Evolutionary conservation across 2,888 invertebrate species (phyloP), one percentile per base, ranked within the genome.

Genomic region (Halocaridina rubra): DNA sequence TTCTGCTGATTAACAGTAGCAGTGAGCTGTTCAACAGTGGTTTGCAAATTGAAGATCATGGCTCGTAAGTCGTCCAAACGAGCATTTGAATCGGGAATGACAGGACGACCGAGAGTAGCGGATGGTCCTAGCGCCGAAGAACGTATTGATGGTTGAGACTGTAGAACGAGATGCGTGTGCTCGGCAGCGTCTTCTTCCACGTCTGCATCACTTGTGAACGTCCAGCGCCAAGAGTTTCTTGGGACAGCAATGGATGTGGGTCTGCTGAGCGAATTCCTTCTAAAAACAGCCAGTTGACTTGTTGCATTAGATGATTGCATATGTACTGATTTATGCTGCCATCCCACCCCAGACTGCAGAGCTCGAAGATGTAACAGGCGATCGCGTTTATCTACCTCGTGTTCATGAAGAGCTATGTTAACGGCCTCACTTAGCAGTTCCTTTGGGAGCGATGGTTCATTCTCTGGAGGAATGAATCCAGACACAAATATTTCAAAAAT

Each of bases 401-500:
- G 78, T 78, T 87, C 84, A 29, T 67, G 46, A 8, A 84, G 79
- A 29, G 87, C 87, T 16, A 87, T 75, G 32, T 81, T 75, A 32
- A 81, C 30, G 5, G 81, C 77, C 13, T 74, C 71, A 8, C 59
- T 64, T 24, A 87, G 64, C 8, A 87, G 78, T 27, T 74, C 24
- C 5, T 57, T 53, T n/a, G 87, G 87, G 4, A 87, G 53, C 1
- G 81, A 77, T n/a, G 81, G 81, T 59, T 85, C 81, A 67, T 53
- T 32, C 22, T 84, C 85, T 53, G 87, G 87, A 46, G 81, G 74
- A 19, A 87, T 87, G 71, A 84, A 87, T n/a, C 84, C 81, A 0
- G 76, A 84, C 22, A 87, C 74, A 29, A 85, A 81, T 7, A 77
- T 61, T 46, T 87, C 87, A 79, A 87, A 87, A 22, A 87, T 72